Base-by-base conservation (phyloP, 2,888 invertebrate species). In the Harpalus rufipes region DNA sequence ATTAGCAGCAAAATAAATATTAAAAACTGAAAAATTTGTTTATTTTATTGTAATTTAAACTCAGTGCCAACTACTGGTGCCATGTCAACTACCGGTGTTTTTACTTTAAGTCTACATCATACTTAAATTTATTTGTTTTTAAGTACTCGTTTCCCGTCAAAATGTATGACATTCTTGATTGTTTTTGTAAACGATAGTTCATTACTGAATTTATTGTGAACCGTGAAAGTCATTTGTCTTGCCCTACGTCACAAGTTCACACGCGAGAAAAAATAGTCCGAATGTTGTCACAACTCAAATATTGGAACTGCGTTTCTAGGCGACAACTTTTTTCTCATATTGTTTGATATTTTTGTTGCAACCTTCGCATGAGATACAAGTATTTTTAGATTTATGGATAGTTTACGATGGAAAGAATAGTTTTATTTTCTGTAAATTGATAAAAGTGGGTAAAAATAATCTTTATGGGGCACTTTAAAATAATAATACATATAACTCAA, bases 381-480 rank as follows among this genome's bases (percentile, higher is more conserved):
- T 59, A 59, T 59, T 59, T 59, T 16, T 59, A 59, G 59, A 59
- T 59, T 59, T 59, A 16, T 59, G 18, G 14, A 16, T 59, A 59
- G 18, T 59, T 59, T 59, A 14, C 16, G n/a, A 59, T 14, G 4
- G 14, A 7, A 16, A 59, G 7, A 16, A 59, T 59, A 16, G 59
- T 59, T 59, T 59, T 59, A 59, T 59, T 59, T 7, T 7, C 18
- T 7, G 59, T 58, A 58, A 58, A 58, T 59, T 59, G 14, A 59
- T 14, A 14, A 16, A 32, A 32, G 32, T 32, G 32, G 32, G 3
- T 16, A 59, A 59, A 51, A 51, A 51, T 51, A 51, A 12, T 51
- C 12, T 51, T 51, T 51, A 51, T 51, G 44, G 32, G 5, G 32
- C 32, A 32, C 32, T 32, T 32, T 32, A 32, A 32, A 21, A 3